These are phyloP conservation scores for Calliopum simillimum DNA, from an alignment of 2,888 invertebrate species.

Conservation along the genomic window DNA sequence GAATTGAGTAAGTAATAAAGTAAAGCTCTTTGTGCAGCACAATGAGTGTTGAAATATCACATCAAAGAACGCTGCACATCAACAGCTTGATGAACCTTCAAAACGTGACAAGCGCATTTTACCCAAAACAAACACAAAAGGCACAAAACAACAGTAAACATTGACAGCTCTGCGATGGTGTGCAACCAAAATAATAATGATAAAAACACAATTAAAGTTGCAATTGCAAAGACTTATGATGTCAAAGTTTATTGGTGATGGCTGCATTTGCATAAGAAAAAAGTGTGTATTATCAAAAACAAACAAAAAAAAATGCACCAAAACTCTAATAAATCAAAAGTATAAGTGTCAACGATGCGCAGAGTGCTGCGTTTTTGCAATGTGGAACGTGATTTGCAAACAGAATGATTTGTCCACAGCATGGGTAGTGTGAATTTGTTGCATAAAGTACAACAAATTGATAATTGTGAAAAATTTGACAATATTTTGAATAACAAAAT, in stretches of 20 bases:
- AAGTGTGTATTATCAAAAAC: too few species aligned
- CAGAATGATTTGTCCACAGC: not conserved
- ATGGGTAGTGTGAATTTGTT: constrained; percentile 3
- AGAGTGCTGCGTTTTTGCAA: not conserved
- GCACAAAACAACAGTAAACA: not conserved
- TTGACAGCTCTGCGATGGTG: not conserved
- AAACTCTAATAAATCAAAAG: not conserved
- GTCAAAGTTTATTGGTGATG: constrained; percentile 9
- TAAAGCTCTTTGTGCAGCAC: too few species aligned
- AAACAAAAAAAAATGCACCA: not conserved
- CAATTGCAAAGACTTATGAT: too few species aligned
- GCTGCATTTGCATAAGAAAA: not conserved
- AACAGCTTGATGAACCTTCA: not conserved
- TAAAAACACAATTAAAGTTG: too few species aligned
- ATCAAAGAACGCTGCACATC: not conserved
- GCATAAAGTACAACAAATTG: not conserved
- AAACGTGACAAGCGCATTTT: constrained; percentile 4
- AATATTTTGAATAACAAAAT: too few species aligned
- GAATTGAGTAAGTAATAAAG: too few species aligned
- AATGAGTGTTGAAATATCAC: too few species aligned
- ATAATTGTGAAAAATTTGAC: not conserved
- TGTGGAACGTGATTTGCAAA: not conserved
- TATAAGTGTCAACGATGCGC: too few species aligned
- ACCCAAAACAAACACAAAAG: constrained; percentile 12
- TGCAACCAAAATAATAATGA: too few species aligned